Conservation (phyloP, 2,888 invertebrate genomes). For the Nomada lathburiana region DNA sequence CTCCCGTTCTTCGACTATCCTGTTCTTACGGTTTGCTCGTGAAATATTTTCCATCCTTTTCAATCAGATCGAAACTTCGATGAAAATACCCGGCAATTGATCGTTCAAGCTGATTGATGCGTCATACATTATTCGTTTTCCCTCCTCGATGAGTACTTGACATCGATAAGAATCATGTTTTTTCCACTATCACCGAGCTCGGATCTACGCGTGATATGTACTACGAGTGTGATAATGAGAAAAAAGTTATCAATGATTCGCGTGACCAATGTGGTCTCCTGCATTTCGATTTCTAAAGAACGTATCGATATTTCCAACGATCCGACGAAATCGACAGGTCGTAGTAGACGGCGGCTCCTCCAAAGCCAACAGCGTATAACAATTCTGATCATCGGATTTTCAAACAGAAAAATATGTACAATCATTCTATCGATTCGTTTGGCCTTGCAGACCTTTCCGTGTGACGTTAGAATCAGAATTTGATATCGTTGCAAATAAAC, state of each 20-base stretch:
- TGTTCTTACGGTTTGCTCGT: neutral
- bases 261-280: neutral
- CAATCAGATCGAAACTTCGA: neutral
- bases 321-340: constrained; percentile 33
- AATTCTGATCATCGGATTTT: no score
- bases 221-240: neutral
- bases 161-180: constrained; percentile 32
- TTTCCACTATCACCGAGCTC: constrained; percentile 32
- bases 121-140: neutral
- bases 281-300: neutral
- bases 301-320: constrained; percentile 19
- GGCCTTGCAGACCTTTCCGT: neutral
- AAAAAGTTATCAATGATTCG: neutral
- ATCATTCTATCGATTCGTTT: neutral
- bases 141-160: neutral
- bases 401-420: no score
- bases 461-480: constrained; percentile 33
- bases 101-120: neutral
- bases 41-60: constrained; percentile 17
- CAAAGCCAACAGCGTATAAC: neutral
- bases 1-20: neutral
- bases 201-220: constrained; percentile 14
- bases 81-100: neutral
- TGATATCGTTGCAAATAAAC: constrained; percentile 31
- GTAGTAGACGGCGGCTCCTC: neutral